Evolutionary conservation across 2,797 vertebrate genomes (phyloP), one percentile per base, ranked within the genome.

Genomic region (Catharus ustulatus): DNA sequence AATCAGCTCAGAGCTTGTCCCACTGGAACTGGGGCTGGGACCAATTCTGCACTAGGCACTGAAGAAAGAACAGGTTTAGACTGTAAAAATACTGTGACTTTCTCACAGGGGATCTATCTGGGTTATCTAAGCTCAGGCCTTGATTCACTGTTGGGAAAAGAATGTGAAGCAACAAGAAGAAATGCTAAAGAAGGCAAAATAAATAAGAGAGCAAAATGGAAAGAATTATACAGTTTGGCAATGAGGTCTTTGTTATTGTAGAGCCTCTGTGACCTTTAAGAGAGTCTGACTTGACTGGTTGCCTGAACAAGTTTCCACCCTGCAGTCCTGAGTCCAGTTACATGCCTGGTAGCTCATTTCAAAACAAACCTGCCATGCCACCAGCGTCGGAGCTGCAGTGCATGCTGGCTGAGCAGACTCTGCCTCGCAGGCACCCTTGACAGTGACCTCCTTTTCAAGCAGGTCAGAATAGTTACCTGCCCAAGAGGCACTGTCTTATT

Each of bases 391-490:
- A 90, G 67, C 69, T 32, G 12, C 71, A 36, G 30, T 30, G 54
- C 45, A 3, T 40, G 73, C 76, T 95, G 96, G 58, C 63, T 90
- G 94, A 95, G 71, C 84, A 84, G 84, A 80, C 49, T 20, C 0
- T 90, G 85, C 95, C 97, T 88, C 21, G 15, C 22, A 87, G 96
- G 91, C 81, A 96, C 58, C 76, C 80, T 96, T 96, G 95, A 79
- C 42, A 85, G 78, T 96, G 97, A 96, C 97, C 96, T 97, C 90
- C 89, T 97, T 97, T 92, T 46, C 87, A 57, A 96, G 83, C 51
- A 81, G 94, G 94, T 95, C 94, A 93, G 57, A 93, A 78, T 10
- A 77, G 59, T 51, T 93, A 73, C 89, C 48, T 97, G 93, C 94
- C 97, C 90, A 23, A 69, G 64, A 94, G 96, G 89, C 94, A 87